Conservation (phyloP, 2,113 vertebrate genomes). For the Serinus canaria region DNA sequence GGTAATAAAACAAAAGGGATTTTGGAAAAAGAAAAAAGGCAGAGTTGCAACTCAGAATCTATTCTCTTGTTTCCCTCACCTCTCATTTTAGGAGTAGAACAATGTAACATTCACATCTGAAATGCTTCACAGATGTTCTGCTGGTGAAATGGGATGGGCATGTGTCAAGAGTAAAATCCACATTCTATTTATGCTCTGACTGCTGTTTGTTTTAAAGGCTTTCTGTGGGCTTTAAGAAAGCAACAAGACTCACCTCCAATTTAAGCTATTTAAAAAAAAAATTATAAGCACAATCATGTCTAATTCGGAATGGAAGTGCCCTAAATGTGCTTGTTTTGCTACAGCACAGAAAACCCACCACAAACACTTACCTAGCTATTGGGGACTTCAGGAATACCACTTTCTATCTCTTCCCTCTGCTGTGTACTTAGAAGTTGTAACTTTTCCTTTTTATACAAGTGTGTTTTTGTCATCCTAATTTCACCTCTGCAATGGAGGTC, state of each 20-base stretch:
- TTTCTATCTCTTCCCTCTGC: not conserved
- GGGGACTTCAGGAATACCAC: not conserved
- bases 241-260: not conserved
- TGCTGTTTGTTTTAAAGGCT: not conserved
- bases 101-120: not conserved
- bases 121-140: conserved; percentile 35
- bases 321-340: not conserved
- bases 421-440: not conserved
- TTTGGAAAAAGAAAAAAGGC: not conserved
- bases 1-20: not conserved
- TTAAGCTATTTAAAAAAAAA: not conserved
- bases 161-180: not conserved
- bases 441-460: not conserved
- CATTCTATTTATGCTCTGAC: not conserved
- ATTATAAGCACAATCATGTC: not conserved
- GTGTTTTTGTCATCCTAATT: not conserved
- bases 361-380: not conserved
- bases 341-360: not conserved
- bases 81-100: conserved; percentile 20
- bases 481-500: not conserved
- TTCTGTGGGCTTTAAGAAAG: not conserved
- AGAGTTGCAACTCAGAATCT: not conserved
- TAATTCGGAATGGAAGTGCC: not conserved
- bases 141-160: not conserved
- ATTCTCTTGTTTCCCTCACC: not conserved